Evolutionary conservation across 30 jellyfish, hydroid and myxozoan genomes (phyloP).

Genomic region (Nemopilema nomurai): DNA sequence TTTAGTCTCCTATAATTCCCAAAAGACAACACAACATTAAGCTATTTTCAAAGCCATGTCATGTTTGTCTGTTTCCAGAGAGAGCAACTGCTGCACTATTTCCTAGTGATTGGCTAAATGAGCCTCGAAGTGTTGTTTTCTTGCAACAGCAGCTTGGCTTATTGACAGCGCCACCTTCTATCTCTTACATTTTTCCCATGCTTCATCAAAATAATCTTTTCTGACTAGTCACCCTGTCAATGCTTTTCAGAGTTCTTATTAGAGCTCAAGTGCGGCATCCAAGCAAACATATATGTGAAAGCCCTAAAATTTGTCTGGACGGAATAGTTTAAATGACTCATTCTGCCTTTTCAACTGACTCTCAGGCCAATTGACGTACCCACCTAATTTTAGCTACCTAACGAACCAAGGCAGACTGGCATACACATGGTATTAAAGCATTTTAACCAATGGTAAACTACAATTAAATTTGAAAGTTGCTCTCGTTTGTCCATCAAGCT

Average conservation of each 20-base stretch:
- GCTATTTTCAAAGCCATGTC: not conserved
- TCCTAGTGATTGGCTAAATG: not conserved
- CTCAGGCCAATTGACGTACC: too few species aligned
- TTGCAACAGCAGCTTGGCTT: not conserved
- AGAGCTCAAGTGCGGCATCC: too few species aligned
- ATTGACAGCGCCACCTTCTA: not conserved
- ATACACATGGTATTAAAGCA: too few species aligned
- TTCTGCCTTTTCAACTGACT: too few species aligned
- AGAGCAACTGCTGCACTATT: constrained; percentile 15
- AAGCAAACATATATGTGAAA: too few species aligned
- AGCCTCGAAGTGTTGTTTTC: not conserved
- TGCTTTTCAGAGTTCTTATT: not conserved
- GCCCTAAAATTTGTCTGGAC: too few species aligned
- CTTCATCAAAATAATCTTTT: not conserved
- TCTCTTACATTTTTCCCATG: not conserved
- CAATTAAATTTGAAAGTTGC: too few species aligned
- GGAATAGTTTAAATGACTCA: too few species aligned
- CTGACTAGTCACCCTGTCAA: not conserved
- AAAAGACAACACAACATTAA: not conserved
- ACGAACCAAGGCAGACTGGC: too few species aligned
- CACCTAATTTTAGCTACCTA: too few species aligned
- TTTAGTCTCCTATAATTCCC: not conserved
- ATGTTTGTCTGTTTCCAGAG: constrained; percentile 3
- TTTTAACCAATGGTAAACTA: too few species aligned
- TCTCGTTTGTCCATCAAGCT: too few species aligned